Percentiles rank a stretch among this genome's conserved stretches.
Evolutionary conservation across 30 jellyfish, hydroid and myxozoan species (phyloP).

Genomic region (Morbakka virulenta): DNA sequence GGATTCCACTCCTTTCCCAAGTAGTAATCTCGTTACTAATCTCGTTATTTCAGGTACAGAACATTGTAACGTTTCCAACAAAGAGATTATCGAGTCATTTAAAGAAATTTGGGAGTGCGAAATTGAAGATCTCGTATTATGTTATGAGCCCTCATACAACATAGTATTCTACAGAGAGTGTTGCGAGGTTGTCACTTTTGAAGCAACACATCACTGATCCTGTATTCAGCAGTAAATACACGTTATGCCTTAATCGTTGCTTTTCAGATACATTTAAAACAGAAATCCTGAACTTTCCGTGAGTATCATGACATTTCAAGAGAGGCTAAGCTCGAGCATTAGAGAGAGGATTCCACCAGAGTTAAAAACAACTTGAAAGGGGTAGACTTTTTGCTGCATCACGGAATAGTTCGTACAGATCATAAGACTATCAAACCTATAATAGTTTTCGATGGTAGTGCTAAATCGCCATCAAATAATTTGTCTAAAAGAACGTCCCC

Average conservation of each 20-base stretch:
- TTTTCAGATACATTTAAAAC: conserved; percentile 6
- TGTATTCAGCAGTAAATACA: conserved; percentile 11
- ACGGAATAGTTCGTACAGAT: conserved; percentile 14
- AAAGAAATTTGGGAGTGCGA: conserved; percentile 11
- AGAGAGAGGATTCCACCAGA: conserved; percentile 28
- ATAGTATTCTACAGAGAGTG: conserved; percentile 8
- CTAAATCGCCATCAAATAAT: conserved; percentile 6
- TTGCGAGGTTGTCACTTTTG: conserved; percentile 12
- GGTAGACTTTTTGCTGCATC: conserved; percentile 25
- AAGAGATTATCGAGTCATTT: conserved; percentile 28
- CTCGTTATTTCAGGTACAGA: conserved; percentile 14
- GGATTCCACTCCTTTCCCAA: conserved; percentile 1
- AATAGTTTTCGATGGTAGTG: conserved; percentile 36
- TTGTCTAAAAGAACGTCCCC: no score
- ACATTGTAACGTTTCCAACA: background rate
- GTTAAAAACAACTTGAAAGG: conserved; percentile 10
- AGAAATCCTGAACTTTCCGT: background rate
- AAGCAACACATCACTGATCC: conserved; percentile 6
- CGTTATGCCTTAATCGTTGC: conserved; percentile 23
- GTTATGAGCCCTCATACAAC: conserved; percentile 4
- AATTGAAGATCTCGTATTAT: background rate
- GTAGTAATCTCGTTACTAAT: conserved; percentile 4
- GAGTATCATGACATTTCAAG: conserved; percentile 17
- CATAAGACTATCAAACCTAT: conserved; percentile 20
- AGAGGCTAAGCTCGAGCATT: background rate